phyloP scores from a whole-genome alignment of 1,140 invertebrate species.

The Trissolcus basalis region DNA sequence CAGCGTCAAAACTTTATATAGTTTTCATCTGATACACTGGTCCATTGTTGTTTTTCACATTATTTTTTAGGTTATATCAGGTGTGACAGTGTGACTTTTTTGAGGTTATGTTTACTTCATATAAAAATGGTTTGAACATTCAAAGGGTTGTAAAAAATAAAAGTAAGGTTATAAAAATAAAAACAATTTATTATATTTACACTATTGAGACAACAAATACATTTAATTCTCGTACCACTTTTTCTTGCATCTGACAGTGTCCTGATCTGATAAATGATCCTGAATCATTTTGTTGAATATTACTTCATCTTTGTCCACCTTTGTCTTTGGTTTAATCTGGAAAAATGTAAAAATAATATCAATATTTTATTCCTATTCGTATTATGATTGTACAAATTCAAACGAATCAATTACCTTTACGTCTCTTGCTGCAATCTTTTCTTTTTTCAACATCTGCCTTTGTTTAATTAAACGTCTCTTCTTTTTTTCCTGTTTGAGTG shows the following conservation, averaged over 20 bases:
- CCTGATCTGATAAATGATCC: slow-evolving; percentile 5
- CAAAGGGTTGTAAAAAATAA: neutral
- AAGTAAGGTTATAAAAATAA: slow-evolving; percentile 8
- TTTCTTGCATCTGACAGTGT: neutral
- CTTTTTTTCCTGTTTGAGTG: slow-evolving; percentile 18
- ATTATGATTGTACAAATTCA: too few relatives aligned
- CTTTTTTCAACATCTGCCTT: slow-evolving; percentile 2
- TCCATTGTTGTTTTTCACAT: slow-evolving; percentile 6
- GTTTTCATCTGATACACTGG: too few relatives aligned
- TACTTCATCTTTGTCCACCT: slow-evolving; percentile 14
- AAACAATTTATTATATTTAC: slow-evolving; percentile 8
- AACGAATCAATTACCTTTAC: slow-evolving; percentile 5
- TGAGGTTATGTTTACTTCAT: too few relatives aligned
- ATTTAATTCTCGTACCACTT: slow-evolving; percentile 33
- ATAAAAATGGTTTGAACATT: too few relatives aligned
- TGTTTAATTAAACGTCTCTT: slow-evolving; percentile 3
- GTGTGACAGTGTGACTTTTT: too few relatives aligned
- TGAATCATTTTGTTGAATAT: slow-evolving; percentile 27
- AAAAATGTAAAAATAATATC: neutral
- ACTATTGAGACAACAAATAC: neutral
- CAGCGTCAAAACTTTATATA: too few relatives aligned
- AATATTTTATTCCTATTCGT: too few relatives aligned
- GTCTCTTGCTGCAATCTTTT: slow-evolving; percentile 14
- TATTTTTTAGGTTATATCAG: slow-evolving; percentile 18
- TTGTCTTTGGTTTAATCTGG: neutral